These are phyloP conservation scores for Camelus bactrianus DNA, from an alignment of 2,113 vertebrate species.

Conservation along the genomic window DNA sequence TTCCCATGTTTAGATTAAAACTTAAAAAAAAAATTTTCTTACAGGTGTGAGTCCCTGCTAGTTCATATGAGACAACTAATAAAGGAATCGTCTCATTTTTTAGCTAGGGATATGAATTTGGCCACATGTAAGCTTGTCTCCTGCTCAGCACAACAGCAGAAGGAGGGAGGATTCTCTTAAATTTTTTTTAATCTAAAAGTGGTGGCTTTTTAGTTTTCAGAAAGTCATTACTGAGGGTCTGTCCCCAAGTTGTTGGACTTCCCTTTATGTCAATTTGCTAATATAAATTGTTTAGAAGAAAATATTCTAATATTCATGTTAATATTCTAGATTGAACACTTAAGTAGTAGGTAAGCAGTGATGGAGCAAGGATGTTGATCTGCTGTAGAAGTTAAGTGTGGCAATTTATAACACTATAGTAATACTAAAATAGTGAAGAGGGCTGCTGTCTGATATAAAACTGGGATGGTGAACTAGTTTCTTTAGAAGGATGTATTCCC, in stretches of 20 bases:
- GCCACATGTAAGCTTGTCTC: background rate
- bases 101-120: background rate
- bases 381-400: slow-evolving; percentile 6
- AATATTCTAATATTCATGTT: background rate
- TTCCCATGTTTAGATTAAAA: background rate
- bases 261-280: background rate
- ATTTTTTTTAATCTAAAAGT: background rate
- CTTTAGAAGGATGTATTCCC: slow-evolving; percentile 64
- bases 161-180: background rate
- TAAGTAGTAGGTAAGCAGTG: background rate
- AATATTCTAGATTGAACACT: background rate
- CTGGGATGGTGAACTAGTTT: slow-evolving; percentile 43
- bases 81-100: slow-evolving; percentile 13
- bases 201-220: background rate
- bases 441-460: slow-evolving; percentile 35
- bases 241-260: background rate
- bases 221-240: background rate
- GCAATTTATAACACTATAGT: background rate
- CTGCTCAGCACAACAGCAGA: background rate
- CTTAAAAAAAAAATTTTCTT: background rate
- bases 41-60: background rate
- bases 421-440: slow-evolving; percentile 39
- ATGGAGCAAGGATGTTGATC: background rate
- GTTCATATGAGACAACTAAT: background rate
- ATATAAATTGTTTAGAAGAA: slow-evolving; percentile 16